phyloP scores from a whole-genome alignment of 2,113 vertebrate genomes.

The Amphiprion percula region DNA sequence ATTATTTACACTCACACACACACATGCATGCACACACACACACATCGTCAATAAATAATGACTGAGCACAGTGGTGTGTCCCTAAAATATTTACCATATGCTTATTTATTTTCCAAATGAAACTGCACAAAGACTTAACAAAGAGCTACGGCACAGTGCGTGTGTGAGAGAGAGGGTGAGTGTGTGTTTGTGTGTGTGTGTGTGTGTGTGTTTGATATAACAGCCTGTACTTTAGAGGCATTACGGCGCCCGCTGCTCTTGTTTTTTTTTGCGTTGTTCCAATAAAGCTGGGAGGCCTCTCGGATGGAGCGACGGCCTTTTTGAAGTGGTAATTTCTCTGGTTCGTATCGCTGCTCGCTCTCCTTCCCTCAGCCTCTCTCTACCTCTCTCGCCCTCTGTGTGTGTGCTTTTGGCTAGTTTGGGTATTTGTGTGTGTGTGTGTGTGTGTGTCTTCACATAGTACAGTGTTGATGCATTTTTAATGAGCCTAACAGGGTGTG shows the following conservation, averaged over 20 bases:
- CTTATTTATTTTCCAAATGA: constrained; percentile 73
- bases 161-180: constrained; percentile 57
- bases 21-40: constrained; percentile 22
- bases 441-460: constrained; percentile 6
- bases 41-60: constrained; percentile 57
- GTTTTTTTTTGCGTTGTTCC: constrained; percentile 74
- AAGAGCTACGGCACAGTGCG: constrained; percentile 21
- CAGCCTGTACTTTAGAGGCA: constrained; percentile 67
- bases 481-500: constrained; percentile 24
- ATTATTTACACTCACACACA: constrained; percentile 31
- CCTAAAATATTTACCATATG: constrained; percentile 76
- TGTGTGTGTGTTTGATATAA: constrained; percentile 73
- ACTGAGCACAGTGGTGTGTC: constrained; percentile 60
- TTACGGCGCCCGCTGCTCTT: constrained; percentile 71
- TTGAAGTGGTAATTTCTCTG: constrained; percentile 82
- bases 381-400: constrained; percentile 37
- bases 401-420: constrained; percentile 44
- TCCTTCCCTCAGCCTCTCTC: constrained; percentile 12
- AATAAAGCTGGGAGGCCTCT: constrained; percentile 77
- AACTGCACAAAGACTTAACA: constrained; percentile 73
- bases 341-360: constrained; percentile 65
- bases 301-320: constrained; percentile 65
- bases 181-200: constrained; percentile 57
- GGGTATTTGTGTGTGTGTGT: background rate
- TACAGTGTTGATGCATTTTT: constrained; percentile 35